Conservation (phyloP, 1,140 invertebrate genomes). For the Bombus vancouverensis region DNA sequence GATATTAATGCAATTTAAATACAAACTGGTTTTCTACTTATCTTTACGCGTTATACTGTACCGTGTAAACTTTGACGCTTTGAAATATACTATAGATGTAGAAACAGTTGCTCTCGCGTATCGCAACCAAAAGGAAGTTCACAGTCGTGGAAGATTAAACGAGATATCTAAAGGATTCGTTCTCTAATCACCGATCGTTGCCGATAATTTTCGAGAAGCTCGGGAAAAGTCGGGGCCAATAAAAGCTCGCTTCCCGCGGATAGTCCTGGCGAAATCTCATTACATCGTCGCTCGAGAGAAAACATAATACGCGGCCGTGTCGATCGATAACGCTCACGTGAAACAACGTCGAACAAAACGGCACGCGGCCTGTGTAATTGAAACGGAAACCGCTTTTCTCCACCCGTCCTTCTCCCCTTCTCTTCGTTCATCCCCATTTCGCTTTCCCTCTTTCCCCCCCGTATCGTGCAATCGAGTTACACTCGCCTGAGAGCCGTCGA, state of each 20-base stretch:
- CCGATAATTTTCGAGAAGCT: background rate
- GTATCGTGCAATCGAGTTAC: slow-evolving; percentile 8
- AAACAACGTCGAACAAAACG: slow-evolving; percentile 25
- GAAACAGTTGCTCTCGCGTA: too few species aligned
- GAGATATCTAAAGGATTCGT: too few species aligned
- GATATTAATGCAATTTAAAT: too few species aligned
- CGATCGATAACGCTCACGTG: slow-evolving; percentile 33
- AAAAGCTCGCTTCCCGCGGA: slow-evolving; percentile 24
- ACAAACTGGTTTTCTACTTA: too few species aligned
- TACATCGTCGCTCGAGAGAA: slow-evolving; percentile 3
- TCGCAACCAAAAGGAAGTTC: too few species aligned
- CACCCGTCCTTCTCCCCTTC: background rate
- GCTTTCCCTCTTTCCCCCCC: too few species aligned
- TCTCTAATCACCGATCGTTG: background rate
- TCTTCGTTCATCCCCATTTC: background rate
- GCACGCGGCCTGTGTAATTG: slow-evolving; percentile 34
- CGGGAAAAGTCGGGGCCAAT: background rate
- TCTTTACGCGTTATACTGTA: too few species aligned
- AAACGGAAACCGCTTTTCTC: slow-evolving; percentile 31
- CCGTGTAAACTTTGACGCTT: too few species aligned
- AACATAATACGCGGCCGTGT: slow-evolving; percentile 14
- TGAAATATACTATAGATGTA: too few species aligned
- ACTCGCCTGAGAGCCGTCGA: slow-evolving; percentile 91
- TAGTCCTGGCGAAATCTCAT: slow-evolving; percentile 9
- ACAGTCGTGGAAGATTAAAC: too few species aligned